These are phyloP conservation scores for Pteropus alecto DNA, from an alignment of 2,113 vertebrate species.

Conservation along the genomic window DNA sequence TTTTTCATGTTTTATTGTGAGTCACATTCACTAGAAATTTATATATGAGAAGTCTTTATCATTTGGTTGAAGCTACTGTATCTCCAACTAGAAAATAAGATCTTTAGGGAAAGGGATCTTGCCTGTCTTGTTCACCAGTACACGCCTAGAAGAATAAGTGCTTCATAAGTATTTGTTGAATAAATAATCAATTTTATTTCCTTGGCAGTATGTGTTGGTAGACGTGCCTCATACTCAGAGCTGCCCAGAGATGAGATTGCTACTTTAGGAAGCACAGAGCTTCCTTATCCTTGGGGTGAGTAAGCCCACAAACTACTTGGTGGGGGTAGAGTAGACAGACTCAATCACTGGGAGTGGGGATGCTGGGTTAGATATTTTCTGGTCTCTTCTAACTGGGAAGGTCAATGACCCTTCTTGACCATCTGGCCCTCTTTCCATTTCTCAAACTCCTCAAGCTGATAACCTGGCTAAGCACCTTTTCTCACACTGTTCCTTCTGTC, in stretches of 20 bases:
- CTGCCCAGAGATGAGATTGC: background rate
- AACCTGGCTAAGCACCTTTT: background rate
- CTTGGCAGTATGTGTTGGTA: background rate
- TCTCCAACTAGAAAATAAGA: background rate
- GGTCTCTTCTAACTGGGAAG: background rate
- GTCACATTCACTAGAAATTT: background rate
- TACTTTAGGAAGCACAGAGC: background rate
- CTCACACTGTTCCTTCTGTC: background rate
- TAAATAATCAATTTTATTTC: background rate
- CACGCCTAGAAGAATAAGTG: background rate
- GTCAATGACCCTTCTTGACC: background rate
- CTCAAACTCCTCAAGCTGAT: background rate
- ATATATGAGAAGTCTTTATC: background rate
- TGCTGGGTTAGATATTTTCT: background rate
- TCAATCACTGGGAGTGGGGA: background rate
- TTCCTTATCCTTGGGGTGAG: background rate
- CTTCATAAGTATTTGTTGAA: background rate
- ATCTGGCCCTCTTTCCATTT: background rate
- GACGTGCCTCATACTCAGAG: background rate
- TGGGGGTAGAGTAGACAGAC: background rate
- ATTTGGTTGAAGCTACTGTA: background rate
- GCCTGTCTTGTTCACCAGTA: background rate
- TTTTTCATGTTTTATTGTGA: background rate
- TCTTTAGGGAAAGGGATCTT: background rate
- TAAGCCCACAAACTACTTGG: background rate